Evolutionary conservation across 1,140 invertebrate genomes (phyloP), one percentile per base, ranked within the genome.

Genomic region (Probaryconus sp.): DNA sequence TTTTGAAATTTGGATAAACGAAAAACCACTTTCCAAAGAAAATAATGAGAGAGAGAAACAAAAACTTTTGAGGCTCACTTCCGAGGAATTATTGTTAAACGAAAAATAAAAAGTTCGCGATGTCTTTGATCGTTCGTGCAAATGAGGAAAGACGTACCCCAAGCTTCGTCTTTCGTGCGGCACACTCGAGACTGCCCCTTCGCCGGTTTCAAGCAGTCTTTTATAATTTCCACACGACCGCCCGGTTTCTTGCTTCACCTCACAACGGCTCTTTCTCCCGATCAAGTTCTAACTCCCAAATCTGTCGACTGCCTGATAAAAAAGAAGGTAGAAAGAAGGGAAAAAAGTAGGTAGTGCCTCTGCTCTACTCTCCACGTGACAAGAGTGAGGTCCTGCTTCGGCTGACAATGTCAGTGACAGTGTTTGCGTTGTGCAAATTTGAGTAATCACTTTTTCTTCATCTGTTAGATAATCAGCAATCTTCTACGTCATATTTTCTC

Each of bases 131-230:
- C 6, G 6, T 13, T 42, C 18, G 17, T 20, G 6, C 2, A 43
- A n/a, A n/a, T n/a, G n/a, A 28, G 13, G 10, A 38, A 45, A 70
- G 50, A 55, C 60, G 69, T 72, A 72, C 69, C 69, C 69, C 17
- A 72, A 72, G 69, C 61, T 60, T 60, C 60, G 69, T 65, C 69
- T 72, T 72, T 58, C 45, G 69, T 72, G 61, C 40, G 53, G 69
- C 61, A 53, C 69, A 65, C 45, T 65, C 31, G 53, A 64, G 60
- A 72, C 69, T 71, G 68, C 58, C 43, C 68, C 68, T 71, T 71
- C 68, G 68, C 68, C 43, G 14, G 50, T 71, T 56, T 33, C 42
- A 20, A 24, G 56, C 68, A 64, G 68, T 71, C 68, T 71, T 71
- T 63, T 71, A 71, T 71, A 71, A 71, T 71, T 71, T 71, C 68